Percentiles rank a stretch among this genome's conserved stretches.
These are phyloP conservation scores for Mizuhopecten yessoensis DNA, from an alignment of 1,140 invertebrate genomes.

Conservation along the genomic window DNA sequence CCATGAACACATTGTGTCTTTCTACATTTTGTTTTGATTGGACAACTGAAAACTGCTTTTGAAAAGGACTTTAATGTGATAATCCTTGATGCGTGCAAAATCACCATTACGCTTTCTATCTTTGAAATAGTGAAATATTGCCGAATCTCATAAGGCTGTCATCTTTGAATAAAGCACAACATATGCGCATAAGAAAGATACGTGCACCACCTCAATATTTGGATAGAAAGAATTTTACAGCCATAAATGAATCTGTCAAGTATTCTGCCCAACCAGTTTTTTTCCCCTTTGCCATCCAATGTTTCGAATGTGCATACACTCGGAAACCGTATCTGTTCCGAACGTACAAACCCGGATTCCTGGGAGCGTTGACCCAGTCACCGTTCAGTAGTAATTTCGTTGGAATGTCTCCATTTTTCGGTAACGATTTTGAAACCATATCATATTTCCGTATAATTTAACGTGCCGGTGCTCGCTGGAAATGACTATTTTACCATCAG, in stretches of 20 bases:
- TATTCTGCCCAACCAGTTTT: slow-evolving; percentile 64
- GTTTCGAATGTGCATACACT: slow-evolving; percentile 72
- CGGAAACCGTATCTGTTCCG: slow-evolving; percentile 76
- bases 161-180: too few species aligned
- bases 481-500: slow-evolving; percentile 59
- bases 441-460: slow-evolving; percentile 65
- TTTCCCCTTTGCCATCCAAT: slow-evolving; percentile 62
- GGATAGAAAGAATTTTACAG: slow-evolving; percentile 64
- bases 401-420: slow-evolving; percentile 56
- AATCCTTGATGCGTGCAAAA: too few species aligned
- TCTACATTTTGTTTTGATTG: too few species aligned
- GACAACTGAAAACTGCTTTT: too few species aligned
- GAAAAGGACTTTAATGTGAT: too few species aligned
- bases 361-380: slow-evolving; percentile 71
- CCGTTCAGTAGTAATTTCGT: slow-evolving; percentile 72
- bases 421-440: slow-evolving; percentile 62
- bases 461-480: slow-evolving; percentile 56
- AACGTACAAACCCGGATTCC: slow-evolving; percentile 78
- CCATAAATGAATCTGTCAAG: slow-evolving; percentile 65
- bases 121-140: too few species aligned
- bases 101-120: too few species aligned
- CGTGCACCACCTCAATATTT: too few species aligned
- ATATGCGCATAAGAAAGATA: too few species aligned
- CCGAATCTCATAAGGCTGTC: too few species aligned
- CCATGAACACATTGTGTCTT: too few species aligned